Evolutionary conservation across 2,797 vertebrate species (phyloP).

Genomic region (Phaenicophaeus curvirostris): DNA sequence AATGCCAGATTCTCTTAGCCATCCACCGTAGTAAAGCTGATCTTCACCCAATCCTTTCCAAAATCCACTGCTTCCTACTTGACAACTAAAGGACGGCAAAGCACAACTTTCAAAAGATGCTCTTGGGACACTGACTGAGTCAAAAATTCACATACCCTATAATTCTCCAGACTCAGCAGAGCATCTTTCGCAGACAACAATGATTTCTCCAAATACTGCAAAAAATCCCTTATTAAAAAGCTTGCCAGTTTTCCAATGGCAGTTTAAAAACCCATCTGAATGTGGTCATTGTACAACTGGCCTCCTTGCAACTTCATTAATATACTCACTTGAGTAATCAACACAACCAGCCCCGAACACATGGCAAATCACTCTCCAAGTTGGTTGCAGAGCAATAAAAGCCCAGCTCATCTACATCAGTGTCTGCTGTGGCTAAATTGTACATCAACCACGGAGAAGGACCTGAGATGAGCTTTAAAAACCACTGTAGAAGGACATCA

Average conservation of each 20-base stretch:
- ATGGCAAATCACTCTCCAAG: background rate
- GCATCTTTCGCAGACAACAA: background rate
- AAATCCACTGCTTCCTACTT: background rate
- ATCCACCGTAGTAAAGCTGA: background rate
- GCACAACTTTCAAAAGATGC: background rate
- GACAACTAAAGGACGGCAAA: background rate
- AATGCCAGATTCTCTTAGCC: background rate
- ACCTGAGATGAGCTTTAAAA: conserved; percentile 45
- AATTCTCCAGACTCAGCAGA: background rate
- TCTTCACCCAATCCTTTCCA: background rate
- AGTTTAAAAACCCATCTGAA: conserved; percentile 36
- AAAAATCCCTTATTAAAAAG: background rate
- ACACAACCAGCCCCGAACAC: background rate
- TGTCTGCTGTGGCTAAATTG: background rate
- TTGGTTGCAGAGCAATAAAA: background rate
- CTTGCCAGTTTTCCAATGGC: background rate
- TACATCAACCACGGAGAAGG: background rate
- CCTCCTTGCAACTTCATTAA: conserved; percentile 46
- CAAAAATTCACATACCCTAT: background rate
- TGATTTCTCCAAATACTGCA: background rate
- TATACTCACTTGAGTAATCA: background rate
- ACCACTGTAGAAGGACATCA: background rate
- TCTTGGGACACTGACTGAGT: background rate
- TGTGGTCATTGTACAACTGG: conserved; percentile 11
- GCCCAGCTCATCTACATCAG: background rate